Evolutionary conservation across 2,888 invertebrate genomes (phyloP), one percentile per base, ranked within the genome.

Genomic region (Polia nebulosa): DNA sequence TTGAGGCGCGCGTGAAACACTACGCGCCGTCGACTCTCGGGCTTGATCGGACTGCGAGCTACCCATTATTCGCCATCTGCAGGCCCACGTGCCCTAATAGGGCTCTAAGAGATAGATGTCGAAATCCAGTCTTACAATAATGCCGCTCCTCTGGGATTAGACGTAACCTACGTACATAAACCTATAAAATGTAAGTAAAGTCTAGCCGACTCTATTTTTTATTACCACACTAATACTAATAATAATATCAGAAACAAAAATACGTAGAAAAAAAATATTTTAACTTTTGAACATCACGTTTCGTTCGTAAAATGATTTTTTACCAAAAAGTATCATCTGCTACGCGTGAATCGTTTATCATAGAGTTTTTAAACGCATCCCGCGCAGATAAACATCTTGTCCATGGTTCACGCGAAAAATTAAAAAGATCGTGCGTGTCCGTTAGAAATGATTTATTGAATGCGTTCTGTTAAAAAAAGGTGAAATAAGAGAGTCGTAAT

Each of bases 401-500:
- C 77, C 71, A 76, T 61, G 59, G 68, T 60, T 80, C 81, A 85
- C 83, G 86, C 86, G 86, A 84, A 84, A 85, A 84, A 83, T 85
- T 78, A 78, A 81, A 82, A 83, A 74, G 72, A 76, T 71, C 72
- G 76, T 82, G 81, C 66, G 71, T 52, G 65, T 67, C 82, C 82
- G 83, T 79, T 78, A 73, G 17, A 64, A 75, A 80, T 82, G 81
- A 81, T 83, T 76, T 82, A 82, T 82, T 68, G 52, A 57, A 70
- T 64, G 57, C 22, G 9, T 49, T 62, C 51, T 47, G 29, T 36
- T 22, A 25, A 53, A 75, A 68, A 73, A 62, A 53, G 47, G 17
- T 53, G 9, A 1, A 57, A 34, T 20, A 52, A 25, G 8, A 58
- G 25, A 59, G 32, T 36, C 11, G 22, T 20, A 20, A 27, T 11